Evolutionary conservation across 1,140 invertebrate species (phyloP).

Genomic region (Apis florea): DNA sequence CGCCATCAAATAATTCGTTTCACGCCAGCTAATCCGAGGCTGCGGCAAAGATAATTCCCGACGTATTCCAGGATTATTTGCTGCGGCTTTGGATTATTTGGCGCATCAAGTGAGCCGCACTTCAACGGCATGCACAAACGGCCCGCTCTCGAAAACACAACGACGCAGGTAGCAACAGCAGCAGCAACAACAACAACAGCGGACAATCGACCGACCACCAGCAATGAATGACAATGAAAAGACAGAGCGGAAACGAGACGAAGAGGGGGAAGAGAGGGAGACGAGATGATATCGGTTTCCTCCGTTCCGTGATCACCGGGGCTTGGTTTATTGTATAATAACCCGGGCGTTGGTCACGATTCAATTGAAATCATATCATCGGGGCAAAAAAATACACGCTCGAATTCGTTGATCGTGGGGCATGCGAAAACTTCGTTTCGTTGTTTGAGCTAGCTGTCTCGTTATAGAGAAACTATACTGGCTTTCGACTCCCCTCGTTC

Average conservation of each 20-base stretch:
- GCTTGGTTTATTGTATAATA: neutral
- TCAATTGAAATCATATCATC: slow-evolving; percentile 36
- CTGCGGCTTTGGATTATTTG: slow-evolving; percentile 44
- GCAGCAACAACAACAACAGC: neutral
- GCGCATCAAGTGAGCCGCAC: slow-evolving; percentile 27
- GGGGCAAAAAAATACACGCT: neutral
- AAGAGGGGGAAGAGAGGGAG: neutral
- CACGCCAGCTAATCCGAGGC: slow-evolving; percentile 44
- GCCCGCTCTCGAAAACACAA: neutral
- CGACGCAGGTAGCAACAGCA: neutral
- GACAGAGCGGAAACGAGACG: too few relatives aligned
- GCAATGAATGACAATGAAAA: neutral
- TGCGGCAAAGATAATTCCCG: slow-evolving; percentile 45
- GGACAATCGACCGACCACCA: too few relatives aligned
- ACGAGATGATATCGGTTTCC: neutral
- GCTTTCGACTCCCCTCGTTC: too few relatives aligned
- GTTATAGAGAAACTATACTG: slow-evolving; percentile 12
- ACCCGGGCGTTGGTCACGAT: neutral
- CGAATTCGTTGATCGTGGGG: slow-evolving; percentile 11
- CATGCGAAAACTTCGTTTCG: slow-evolving; percentile 31
- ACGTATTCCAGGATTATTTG: slow-evolving; percentile 48
- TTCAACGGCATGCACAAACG: neutral
- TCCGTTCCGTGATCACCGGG: too few relatives aligned
- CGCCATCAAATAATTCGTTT: slow-evolving; percentile 49
- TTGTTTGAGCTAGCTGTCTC: slow-evolving; percentile 44